Conservation (phyloP, 2,113 vertebrate genomes). For the Oophaga pumilio region DNA sequence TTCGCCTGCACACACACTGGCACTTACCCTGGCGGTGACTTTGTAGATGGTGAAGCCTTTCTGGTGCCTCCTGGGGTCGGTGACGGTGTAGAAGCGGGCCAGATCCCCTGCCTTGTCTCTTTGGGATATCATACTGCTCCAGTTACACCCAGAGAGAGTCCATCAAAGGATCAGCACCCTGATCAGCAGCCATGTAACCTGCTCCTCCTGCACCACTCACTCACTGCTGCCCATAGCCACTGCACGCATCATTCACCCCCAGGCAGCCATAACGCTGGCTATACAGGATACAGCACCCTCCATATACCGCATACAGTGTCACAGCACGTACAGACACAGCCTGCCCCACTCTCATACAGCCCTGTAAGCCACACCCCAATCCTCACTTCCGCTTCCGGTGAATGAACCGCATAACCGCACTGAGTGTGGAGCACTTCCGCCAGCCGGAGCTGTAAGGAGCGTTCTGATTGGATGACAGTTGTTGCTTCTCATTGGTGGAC, state of each 20-base stretch:
- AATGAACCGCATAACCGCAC: background rate
- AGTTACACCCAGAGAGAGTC: conserved; percentile 37
- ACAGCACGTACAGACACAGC: background rate
- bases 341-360: conserved; percentile 2
- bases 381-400: conserved; percentile 32
- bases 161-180: conserved; percentile 54
- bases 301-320: background rate
- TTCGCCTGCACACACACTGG: background rate
- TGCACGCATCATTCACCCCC: background rate
- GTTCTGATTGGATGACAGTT: conserved; percentile 1
- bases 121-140: conserved; percentile 86
- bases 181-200: background rate
- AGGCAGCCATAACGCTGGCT: background rate
- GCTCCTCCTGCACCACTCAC: background rate
- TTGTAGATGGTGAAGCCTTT: conserved; percentile 94
- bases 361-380: background rate
- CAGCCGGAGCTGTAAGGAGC: background rate
- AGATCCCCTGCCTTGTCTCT: conserved; percentile 82
- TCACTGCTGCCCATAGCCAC: background rate
- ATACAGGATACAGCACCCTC: background rate
- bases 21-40: conserved; percentile 93
- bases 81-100: conserved; percentile 97
- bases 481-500: background rate
- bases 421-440: background rate
- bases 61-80: conserved; percentile 87